Evolutionary conservation across 2,113 vertebrate genomes (phyloP), one percentile per base, ranked within the genome.

Genomic region (Acanthisitta chloris): DNA sequence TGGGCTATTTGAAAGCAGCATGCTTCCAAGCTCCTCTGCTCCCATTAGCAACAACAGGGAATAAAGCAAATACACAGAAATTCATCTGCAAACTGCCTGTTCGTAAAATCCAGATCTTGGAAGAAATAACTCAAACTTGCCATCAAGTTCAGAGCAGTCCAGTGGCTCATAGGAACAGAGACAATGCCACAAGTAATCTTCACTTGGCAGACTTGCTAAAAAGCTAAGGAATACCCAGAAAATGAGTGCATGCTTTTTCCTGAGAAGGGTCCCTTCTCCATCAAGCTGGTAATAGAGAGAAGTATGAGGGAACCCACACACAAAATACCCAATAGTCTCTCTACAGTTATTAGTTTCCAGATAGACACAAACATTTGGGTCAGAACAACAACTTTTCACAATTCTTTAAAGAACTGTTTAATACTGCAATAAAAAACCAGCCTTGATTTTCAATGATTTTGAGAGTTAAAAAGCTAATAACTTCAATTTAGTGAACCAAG

Each of bases 161-260:
- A 28, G 18, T 0, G 2, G 19, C 45, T 82, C 54, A 55, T 5
- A 69, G 26, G 19, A 86, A 78, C 0, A 2, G 2, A n/a, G 38
- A 46, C 48, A 58, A 33, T 6, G 42, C 5, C n/a, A 42, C 17
- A 67, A 51, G 24, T n/a, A 43, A 76, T 8, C 48, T n/a, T 69
- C 61, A 82, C 17, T 28, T 66, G 46, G 5, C 31, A 81, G 38
- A 17, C 33, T 19, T 1, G 1, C 34, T 29, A 59, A 73, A 88
- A 57, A 86, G 15, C 61, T 62, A 86, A 51, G 36, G 19, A 85
- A 71, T 25, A 52, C 24, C 17, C 36, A 78, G 42, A 78, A 80
- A 78, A 54, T 5, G 20, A 91, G 17, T 16, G 14, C 20, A 66
- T 10, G 3, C 17, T 69, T 84, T 21, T 55, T 18, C 10, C 42